phyloP scores from a whole-genome alignment of 2,888 invertebrate genomes.

The Xylophagus ater region DNA sequence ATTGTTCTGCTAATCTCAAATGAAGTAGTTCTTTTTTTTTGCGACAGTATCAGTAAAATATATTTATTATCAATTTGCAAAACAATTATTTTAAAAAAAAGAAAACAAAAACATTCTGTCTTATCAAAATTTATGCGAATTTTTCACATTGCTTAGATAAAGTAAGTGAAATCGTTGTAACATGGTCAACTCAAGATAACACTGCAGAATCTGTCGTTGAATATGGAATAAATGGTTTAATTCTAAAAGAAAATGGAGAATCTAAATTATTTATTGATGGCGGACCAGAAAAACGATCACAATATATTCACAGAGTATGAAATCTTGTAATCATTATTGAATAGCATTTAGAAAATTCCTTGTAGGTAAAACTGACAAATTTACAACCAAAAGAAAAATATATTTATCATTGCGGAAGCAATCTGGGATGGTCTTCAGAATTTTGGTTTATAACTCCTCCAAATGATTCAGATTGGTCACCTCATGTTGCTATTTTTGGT shows the following conservation, averaged over 20 bases:
- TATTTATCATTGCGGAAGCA: constrained; percentile 72
- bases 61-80: too few species aligned
- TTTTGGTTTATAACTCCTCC: constrained; percentile 69
- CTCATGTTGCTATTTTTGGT: constrained; percentile 76
- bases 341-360: background rate
- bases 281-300: constrained; percentile 48
- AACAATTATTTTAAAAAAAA: too few species aligned
- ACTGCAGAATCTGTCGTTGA: constrained; percentile 58
- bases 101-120: too few species aligned
- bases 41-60: too few species aligned
- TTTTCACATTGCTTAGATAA: constrained; percentile 48
- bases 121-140: background rate
- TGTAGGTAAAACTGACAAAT: constrained; percentile 41
- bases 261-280: constrained; percentile 62
- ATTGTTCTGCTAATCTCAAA: too few species aligned
- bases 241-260: constrained; percentile 45
- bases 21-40: too few species aligned
- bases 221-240: constrained; percentile 55
- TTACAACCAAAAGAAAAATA: constrained; percentile 54
- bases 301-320: constrained; percentile 68
- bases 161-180: constrained; percentile 59
- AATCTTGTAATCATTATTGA: constrained; percentile 14
- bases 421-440: constrained; percentile 67
- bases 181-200: constrained; percentile 69
- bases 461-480: constrained; percentile 57